Base-by-base conservation (phyloP, 2,113 vertebrate genomes). In the Elephantulus edwardii region DNA sequence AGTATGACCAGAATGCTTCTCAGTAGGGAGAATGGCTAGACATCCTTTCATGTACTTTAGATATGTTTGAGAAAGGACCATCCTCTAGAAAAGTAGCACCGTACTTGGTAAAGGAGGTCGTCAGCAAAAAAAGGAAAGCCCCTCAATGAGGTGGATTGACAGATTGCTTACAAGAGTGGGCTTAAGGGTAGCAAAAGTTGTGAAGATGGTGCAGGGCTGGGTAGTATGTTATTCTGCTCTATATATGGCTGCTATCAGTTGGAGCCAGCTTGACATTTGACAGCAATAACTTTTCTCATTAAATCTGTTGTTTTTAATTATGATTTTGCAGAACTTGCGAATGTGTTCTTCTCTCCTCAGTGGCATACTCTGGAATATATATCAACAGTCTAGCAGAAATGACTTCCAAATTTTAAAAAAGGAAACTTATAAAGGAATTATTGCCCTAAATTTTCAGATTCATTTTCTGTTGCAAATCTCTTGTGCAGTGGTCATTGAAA, bases 231-330 rank as follows among this genome's bases (percentile, higher is more conserved):
- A 26, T 58, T 58, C 56, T 58, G 14, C 28, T 58, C 8, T 58
- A 58, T 8, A 26, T 28, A 26, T 5, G 56, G 56, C 28, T 17
- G 8, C 22, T 58, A 22, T 54, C 17, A 54, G 52, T 54, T 4
- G 7, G 60, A 33, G 13, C 22, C 35, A 42, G n/a, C n/a, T n/a
- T n/a, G n/a, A n/a, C n/a, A n/a, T n/a, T n/a, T n/a, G n/a, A n/a
- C n/a, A n/a, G n/a, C n/a, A n/a, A n/a, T n/a, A n/a, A 1, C 70
- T 79, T 96, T 90, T 44, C 44, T 14, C n/a, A 78, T 35, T 16
- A 90, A 66, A 22, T 33, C 17, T 94, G 35, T 82, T 92, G 35
- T 78, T 91, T 94, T 83, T 78, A 71, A 14, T 83, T 94, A 30
- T 33, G 40, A 6, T 87, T 94, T 95, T 94, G 42, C 86, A 82